Evolutionary conservation across 2,797 vertebrate genomes (phyloP), one percentile per base, ranked within the genome.

Genomic region (Epinephelus awoara): DNA sequence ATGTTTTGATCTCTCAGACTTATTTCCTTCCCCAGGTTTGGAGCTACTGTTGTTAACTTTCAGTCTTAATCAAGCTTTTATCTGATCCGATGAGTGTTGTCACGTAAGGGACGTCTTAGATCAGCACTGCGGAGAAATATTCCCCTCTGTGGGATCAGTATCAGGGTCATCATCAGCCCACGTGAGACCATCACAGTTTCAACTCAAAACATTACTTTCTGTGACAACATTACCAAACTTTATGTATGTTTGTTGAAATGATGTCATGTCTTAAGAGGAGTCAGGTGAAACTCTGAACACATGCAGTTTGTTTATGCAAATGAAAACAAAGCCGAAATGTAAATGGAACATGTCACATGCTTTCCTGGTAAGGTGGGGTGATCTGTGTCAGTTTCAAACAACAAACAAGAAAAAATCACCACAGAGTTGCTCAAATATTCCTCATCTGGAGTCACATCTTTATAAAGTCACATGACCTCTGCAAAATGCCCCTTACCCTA

Each of bases 271-370:
- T 27, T 34, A 29, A 61, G 49, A 23, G 17, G 6, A 21, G 34
- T 44, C 0, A 13, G 5, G 25, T 51, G 2, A 23, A 27, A 49
- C 6, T 34, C 25, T 18, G 9, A 55, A 27, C 10, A 10, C 2
- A 18, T 12, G 10, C 8, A 2, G 12, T 75, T 74, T 66, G 34
- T 49, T 63, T 62, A 77, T 77, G 68, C 75, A 79, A 72, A 82
- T 51, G 0, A 65, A 67, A 59, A 42, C 51, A 8, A 40, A n/a
- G 10, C 29, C 46, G 25, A 34, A 55, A 75, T 64, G 54, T 42
- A 84, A 80, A 77, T 76, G 19, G 23, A 3, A 10, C 15, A 55
- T 13, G 13, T 49, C 38, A 69, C 51, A 40, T 40, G 5, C 15
- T 0, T 63, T 58, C 15, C 23, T 59, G 21, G 23, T 49, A 61